Evolutionary conservation across 2,797 vertebrate genomes (phyloP), one percentile per base, ranked within the genome.

Genomic region (Brachyalestes nurse): DNA sequence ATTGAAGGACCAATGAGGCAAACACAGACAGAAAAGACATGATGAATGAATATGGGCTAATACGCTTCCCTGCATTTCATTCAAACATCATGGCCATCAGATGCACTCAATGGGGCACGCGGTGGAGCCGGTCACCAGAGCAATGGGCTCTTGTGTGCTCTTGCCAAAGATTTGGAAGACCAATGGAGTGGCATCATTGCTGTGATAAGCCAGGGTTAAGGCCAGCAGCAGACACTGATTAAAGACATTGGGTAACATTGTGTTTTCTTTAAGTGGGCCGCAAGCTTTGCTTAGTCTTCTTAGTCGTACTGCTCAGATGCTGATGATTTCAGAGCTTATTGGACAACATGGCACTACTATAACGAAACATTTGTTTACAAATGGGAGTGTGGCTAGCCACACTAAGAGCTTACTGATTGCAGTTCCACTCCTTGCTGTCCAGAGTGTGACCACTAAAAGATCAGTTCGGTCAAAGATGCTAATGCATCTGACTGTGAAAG

Each of bases 281-380:
- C n/a, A n/a, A n/a, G n/a, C n/a, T n/a, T n/a, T n/a, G n/a, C n/a
- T n/a, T n/a, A n/a, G n/a, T n/a, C n/a, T n/a, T n/a, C n/a, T n/a
- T n/a, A n/a, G n/a, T n/a, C n/a, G n/a, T n/a, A n/a, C n/a, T n/a
- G n/a, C n/a, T n/a, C n/a, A n/a, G n/a, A n/a, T n/a, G n/a, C n/a
- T n/a, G n/a, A n/a, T n/a, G n/a, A n/a, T n/a, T n/a, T n/a, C n/a
- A n/a, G n/a, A n/a, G n/a, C n/a, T n/a, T n/a, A n/a, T n/a, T n/a
- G n/a, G n/a, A n/a, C n/a, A n/a, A n/a, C n/a, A n/a, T n/a, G n/a
- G n/a, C n/a, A n/a, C n/a, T n/a, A n/a, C n/a, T n/a, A n/a, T n/a
- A n/a, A n/a, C n/a, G n/a, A n/a, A n/a, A 87, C 69, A 40, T 21
- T 9, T 75, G 69, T 65, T 72, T 72, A 72, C 69, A 51, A 64